Base-by-base conservation (phyloP, 2,888 invertebrate species). In the Trachelus stipa region DNA sequence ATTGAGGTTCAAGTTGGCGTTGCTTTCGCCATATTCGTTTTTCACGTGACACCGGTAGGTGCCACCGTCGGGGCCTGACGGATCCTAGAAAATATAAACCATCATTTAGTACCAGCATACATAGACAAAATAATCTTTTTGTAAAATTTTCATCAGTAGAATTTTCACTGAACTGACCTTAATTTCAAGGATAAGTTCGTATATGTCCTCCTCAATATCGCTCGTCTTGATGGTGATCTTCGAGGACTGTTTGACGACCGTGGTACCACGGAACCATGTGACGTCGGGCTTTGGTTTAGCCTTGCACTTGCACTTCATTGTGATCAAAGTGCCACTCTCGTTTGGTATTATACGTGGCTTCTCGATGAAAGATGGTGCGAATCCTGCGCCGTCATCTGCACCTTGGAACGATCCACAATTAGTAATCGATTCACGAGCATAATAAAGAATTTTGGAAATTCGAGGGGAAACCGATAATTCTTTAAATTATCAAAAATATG, bases 311-410 rank as follows among this genome's bases (percentile, higher is more conserved):
- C 99, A 99, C 92, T 98, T 97, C 97, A 99, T 98, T 82, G 98
- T 96, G 88, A 99, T 98, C 88, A 98, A 95, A 86, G 98, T 98
- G 87, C 98, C 99, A 90, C 96, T 97, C 92, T 98, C 98, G 93
- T 98, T 98, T 91, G 99, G 99, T 93, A 99, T 98, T 93, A 99
- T 99, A 93, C 97, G 96, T 84, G 99, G 99, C 94, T 99, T 99
- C 93, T 98, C 98, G 91, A 98, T 95, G 93, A 99, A 99, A 81
- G 98, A 97, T 84, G 99, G 99, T 87, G 98, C 97, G 93, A 97
- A 97, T 91, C 98, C 98, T 90, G 96, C 96, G 87, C 96, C 97
- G 92, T 97, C 97, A 93, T 97, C 97, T 92, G 97, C 96, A 95
- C 97, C 97, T 97, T 91, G 94, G 90, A 93, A 92, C 89, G 83